Evolutionary conservation across 1,140 invertebrate genomes (phyloP), one percentile per base, ranked within the genome.

Genomic region (Pseudomyrmex gracilis): DNA sequence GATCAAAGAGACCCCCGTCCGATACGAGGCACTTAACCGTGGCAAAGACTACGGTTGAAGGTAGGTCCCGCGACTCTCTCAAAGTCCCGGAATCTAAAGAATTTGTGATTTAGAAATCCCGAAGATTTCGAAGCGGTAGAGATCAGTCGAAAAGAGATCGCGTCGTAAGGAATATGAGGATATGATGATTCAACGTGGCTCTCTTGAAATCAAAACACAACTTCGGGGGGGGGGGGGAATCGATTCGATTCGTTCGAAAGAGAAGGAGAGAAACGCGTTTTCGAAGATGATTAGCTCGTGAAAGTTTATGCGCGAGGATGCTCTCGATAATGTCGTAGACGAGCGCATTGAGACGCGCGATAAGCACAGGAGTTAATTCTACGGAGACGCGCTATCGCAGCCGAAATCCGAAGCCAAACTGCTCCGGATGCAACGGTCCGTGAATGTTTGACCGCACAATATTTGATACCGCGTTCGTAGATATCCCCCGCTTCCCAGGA

Each of bases 361-460:
- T 70, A 80, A 80, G 49, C 71, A 45, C n/a, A 20, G 45, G 45
- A 70, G 71, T 60, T 67, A 86, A 71, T 68, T 83, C 57, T 64
- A 47, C 55, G 77, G 77, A 60, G 49, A 64, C 64, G 74, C 55
- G 74, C 55, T 82, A 85, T 77, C 86, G 58, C 9, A 55, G 24
- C 70, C 71, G 45, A 71, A 67, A 70, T 53, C 77, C 76, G 47
- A 82, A 88, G 58, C 51, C 82, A 78, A 88, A 85, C 83, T 73
- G 80, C 73, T 71, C 43, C 74, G 70, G 63, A 66, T 68, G 66
- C 74, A 55, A 51, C 20, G 53, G 61, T 74, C 61, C 47, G 83
- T 61, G 82, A 84, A 87, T 73, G 76, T 85, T 87, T 73, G 83
- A 86, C 85, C 85, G 74, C 85, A 76, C 70, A 67, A 73, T 85